Base-by-base conservation (phyloP, 2,797 vertebrate species). In the Diplodus sargus region DNA sequence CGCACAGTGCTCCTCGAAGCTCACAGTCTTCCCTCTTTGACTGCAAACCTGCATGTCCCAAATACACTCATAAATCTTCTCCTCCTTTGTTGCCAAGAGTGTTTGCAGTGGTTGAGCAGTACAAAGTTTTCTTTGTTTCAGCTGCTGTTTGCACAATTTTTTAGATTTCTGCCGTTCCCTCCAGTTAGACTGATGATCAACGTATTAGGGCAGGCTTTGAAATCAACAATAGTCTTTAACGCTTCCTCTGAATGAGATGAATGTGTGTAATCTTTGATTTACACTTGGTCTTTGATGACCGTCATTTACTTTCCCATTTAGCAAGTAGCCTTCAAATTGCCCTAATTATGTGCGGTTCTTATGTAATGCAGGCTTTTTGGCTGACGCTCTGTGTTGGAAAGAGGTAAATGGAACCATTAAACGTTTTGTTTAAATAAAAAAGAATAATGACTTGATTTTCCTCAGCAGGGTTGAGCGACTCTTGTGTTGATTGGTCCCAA, bases 121-220 rank as follows among this genome's bases (percentile, higher is more conserved):
- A 91, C 89, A 93, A 87, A 23, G 87, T 92, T 89, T 83, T 82
- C 90, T 86, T 90, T 92, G 89, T 92, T 92, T 91, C 56, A 80
- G 85, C 87, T 78, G 75, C 76, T 89, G 82, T 90, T 89, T 86
- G 81, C 82, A 79, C 75, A 62, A 48, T 81, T 84, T 91, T 89
- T 62, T 77, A 56, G 13, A 73, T 78, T 86, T 81, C 56, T 86
- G 75, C 78, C 84, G 59, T 79, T 90, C 68, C 48, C 67, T 79
- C 53, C 70, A 75, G 85, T 92, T 86, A 85, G 79, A 84, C 69
- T 85, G 82, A 91, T 85, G 88, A 91, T 89, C 66, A 77, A n/a
- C 80, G 74, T 54, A 77, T 84, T 65, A 28, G 28, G 54, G 15
- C 64, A 74, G 43, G 62, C 79, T 84, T 67, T 76, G 64, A 89